Conservation (phyloP, 2,113 vertebrate species). For the Muntiacus reevesi region DNA sequence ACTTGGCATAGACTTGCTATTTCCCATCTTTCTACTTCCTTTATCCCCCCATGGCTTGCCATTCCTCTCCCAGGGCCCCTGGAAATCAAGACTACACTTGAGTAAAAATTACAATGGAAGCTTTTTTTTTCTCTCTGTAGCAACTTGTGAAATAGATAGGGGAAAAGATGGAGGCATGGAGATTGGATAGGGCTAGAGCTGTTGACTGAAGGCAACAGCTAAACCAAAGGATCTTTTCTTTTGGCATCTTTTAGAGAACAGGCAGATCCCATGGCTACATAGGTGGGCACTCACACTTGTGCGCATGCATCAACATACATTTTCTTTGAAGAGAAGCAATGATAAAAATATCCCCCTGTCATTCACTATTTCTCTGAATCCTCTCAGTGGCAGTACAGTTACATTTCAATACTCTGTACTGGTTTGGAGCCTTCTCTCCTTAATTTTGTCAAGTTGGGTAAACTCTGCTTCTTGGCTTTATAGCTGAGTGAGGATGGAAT, state of each 20-base stretch:
- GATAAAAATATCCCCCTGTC: neutral
- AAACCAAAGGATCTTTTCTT: neutral
- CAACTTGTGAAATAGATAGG: neutral
- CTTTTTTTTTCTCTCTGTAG: neutral
- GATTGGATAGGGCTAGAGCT: neutral
- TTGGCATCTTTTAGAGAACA: neutral
- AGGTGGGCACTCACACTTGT: neutral
- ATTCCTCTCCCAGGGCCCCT: neutral
- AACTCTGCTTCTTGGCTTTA: neutral
- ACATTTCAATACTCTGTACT: neutral
- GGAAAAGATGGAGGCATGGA: neutral
- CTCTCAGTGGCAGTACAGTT: neutral
- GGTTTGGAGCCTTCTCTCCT: neutral
- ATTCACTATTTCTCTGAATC: neutral
- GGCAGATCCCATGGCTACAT: neutral
- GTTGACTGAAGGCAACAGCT: neutral
- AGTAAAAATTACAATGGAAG: neutral
- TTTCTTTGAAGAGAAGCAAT: neutral
- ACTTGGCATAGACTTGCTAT: neutral
- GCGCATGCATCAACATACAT: neutral
- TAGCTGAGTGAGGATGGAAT: neutral
- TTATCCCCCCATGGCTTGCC: neutral
- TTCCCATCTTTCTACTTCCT: neutral
- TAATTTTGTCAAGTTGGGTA: neutral
- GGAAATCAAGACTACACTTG: neutral